Percentiles rank a stretch among this genome's conserved stretches.
phyloP scores from a whole-genome alignment of 1,140 invertebrate species.

The Scylla paramamosain region DNA sequence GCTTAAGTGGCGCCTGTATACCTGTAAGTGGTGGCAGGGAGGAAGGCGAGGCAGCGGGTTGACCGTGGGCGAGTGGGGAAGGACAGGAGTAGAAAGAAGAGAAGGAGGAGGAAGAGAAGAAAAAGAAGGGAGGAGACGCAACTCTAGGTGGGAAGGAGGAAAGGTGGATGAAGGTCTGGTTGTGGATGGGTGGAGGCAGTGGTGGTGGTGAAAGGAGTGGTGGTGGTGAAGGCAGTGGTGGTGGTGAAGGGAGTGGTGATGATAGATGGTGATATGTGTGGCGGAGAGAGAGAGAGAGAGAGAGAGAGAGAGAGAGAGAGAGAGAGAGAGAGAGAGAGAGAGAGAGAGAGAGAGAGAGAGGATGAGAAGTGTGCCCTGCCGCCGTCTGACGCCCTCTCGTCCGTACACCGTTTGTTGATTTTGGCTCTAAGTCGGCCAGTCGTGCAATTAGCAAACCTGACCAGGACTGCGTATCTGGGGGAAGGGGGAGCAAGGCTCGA shows the following conservation, averaged over 20 bases:
- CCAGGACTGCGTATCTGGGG: neutral
- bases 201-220: neutral
- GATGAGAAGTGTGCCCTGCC: neutral
- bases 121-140: neutral
- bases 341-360: constrained; percentile 37
- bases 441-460: constrained; percentile 35
- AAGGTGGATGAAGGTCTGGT: neutral
- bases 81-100: neutral
- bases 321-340: neutral
- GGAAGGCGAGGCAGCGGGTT: neutral
- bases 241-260: neutral
- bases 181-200: neutral
- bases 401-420: constrained; percentile 37
- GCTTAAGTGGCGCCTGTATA: no score
- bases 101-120: neutral
- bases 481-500: neutral
- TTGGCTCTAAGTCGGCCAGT: constrained; percentile 42
- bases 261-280: neutral
- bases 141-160: neutral
- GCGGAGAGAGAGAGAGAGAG: constrained; percentile 6
- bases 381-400: neutral
- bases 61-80: neutral
- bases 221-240: neutral
- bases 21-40: no score
- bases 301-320: no score